Evolutionary conservation across 2,888 invertebrate species (phyloP), one percentile per base, ranked within the genome.

Genomic region (Drosophila helvetica): DNA sequence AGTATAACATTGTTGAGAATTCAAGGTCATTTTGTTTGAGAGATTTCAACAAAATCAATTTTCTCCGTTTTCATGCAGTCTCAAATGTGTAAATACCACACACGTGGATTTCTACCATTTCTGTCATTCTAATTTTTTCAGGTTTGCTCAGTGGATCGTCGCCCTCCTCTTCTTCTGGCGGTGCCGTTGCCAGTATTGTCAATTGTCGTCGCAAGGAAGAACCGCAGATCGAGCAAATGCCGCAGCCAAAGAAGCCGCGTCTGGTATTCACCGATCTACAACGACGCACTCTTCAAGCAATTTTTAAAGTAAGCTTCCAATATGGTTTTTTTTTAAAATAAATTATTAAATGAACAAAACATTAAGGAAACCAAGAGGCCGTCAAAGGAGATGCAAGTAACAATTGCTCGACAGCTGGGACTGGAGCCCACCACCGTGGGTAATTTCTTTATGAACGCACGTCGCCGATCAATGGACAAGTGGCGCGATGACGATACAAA

Each of bases 361-460:
- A 65, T 79, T 12, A 15, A 98, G 97, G 99, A 99, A 94, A 99
- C 99, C 73, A 99, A 99, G 93, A 94, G 99, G 93, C 99, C 99
- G 86, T 98, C 98, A 82, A 99, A 99, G 93, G 99, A 99, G 93
- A 99, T 99, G 99, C 99, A 99, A 94, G 98, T 99, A 90, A 99
- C 99, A 89, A 99, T 99, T 93, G 99, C 99, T 30, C 94, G 99
- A 82, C 99, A 99, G 92, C 93, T 99, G 88, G 98, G 99, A 74
- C 94, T 99, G 80, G 98, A 99, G 92, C 98, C 99, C 59, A 98
- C 98, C 60, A 99, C 99, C 12, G 99, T 99, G 67, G 99, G 99
- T 55, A 99, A 99, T 93, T 99, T 99, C 94, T 99, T 99, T 93
- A 99, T 99, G 99, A 99, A 99, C 93, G 99, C 99, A n/a, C 94